A percentile compares a stretch with the other conserved stretches of the same genome.
Evolutionary conservation across 2,113 vertebrate species (phyloP).

Genomic region (Hyperoodon ampullatus): DNA sequence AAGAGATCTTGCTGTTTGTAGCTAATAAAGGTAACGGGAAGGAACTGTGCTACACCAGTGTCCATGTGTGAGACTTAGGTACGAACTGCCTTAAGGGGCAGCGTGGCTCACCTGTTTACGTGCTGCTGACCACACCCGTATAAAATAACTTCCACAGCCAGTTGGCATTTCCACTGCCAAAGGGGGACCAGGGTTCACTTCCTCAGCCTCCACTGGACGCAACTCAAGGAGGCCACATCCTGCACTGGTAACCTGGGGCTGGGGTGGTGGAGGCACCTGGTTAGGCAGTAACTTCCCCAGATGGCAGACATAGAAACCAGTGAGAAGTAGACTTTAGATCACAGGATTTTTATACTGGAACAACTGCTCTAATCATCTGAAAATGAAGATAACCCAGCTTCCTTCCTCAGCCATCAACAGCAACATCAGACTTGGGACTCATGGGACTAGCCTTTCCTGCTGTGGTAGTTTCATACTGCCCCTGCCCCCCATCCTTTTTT

Average conservation of each 20-base stretch:
- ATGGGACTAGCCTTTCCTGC: neutral
- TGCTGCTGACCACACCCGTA: neutral
- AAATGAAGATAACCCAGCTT: neutral
- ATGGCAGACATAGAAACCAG: neutral
- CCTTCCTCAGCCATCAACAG: neutral
- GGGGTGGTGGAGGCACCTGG: too few species aligned
- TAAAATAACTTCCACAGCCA: neutral
- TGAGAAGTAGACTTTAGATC: neutral
- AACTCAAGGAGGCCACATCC: neutral
- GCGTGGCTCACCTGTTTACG: neutral
- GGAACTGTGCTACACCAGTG: neutral
- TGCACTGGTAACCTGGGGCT: neutral
- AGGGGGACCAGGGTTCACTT: fast-evolving
- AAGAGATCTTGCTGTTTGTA: neutral
- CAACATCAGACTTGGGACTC: neutral
- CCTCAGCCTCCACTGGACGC: neutral
- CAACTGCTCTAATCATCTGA: neutral
- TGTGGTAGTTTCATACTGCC: neutral
- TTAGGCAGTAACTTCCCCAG: neutral
- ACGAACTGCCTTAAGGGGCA: too few species aligned
- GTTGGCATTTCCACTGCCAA: neutral
- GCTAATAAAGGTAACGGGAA: neutral
- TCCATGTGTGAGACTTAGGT: neutral
- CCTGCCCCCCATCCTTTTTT: neutral
- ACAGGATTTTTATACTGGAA: neutral